A percentile compares a stretch with the other conserved stretches of the same genome.
phyloP scores from a whole-genome alignment of 2,113 vertebrate genomes.

The Rynchops niger region DNA sequence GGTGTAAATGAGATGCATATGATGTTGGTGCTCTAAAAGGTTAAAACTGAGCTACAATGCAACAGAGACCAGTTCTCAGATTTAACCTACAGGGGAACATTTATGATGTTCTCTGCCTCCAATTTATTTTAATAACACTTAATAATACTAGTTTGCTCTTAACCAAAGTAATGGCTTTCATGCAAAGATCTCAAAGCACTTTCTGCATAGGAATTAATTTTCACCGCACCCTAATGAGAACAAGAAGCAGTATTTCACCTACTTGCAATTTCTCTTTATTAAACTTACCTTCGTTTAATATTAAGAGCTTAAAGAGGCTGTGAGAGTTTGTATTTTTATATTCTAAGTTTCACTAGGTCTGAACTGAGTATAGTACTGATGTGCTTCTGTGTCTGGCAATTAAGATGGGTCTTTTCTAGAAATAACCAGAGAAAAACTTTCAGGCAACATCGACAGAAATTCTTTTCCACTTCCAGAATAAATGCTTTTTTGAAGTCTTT shows the following conservation, averaged over 20 bases:
- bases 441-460: neutral
- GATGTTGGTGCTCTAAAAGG: neutral
- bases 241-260: constrained; percentile 44
- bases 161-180: constrained; percentile 42
- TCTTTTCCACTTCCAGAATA: neutral
- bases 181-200: constrained; percentile 42
- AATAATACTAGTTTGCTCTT: constrained; percentile 61
- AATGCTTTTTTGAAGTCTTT: neutral
- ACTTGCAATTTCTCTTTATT: constrained; percentile 55
- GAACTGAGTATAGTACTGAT: neutral
- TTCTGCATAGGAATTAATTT: constrained; percentile 40
- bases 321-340: neutral
- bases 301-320: neutral
- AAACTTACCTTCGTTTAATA: constrained; percentile 32
- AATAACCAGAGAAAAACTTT: neutral
- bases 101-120: constrained; percentile 53
- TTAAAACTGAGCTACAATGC: constrained; percentile 35
- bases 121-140: constrained; percentile 72
- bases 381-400: neutral
- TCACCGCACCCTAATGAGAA: constrained; percentile 29
- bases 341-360: neutral
- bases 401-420: neutral
- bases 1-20: neutral
- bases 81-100: constrained; percentile 49
- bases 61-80: constrained; percentile 5